Evolutionary conservation across 2,888 invertebrate species (phyloP), one percentile per base, ranked within the genome.

Genomic region (Deilephila elpenor): DNA sequence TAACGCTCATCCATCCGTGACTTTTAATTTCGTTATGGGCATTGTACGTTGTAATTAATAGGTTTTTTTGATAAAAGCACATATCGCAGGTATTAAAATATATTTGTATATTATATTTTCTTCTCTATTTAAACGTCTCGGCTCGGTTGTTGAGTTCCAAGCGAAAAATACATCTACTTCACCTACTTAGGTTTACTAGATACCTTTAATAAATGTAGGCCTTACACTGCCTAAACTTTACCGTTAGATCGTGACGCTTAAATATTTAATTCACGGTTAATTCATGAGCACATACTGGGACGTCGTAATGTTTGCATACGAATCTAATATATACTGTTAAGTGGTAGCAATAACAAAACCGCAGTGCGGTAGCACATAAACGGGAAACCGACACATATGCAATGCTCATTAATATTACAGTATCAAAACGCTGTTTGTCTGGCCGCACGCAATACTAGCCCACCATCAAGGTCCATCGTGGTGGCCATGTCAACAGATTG

Each of bases 391-490:
- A 60, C 5, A 60, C 60, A 1, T n/a, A n/a, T 56, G n/a, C 19
- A 44, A 44, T 14, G 44, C n/a, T 11, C 5, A 60, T 60, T 17
- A 60, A 60, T 60, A 14, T 29, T 17, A 25, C 25, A 17, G 6
- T 44, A 51, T 1, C 1, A 44, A 51, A 67, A 37, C 79, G 75
- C 80, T 34, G 51, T 71, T 80, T 80, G 76, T 51, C 67, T 78
- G 80, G 84, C 85, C 44, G 51, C 81, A 73, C 74, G 74, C 75
- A 59, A 51, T 64, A 80, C 81, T 79, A 81, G 79, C 73, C 62
- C 71, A 74, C 59, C 78, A 75, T 82, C 88, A 89, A 90, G 89
- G 88, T 84, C 83, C 78, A 76, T 74, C 77, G 78, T 74, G 81
- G 77, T 75, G 78, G 78, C 74, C 82, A 83, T 85, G 85, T 88